Percentiles rank a stretch among this genome's conserved stretches.
These are phyloP conservation scores for Dusona sp. DNA, from an alignment of 2,888 invertebrate genomes.

Conservation along the genomic window DNA sequence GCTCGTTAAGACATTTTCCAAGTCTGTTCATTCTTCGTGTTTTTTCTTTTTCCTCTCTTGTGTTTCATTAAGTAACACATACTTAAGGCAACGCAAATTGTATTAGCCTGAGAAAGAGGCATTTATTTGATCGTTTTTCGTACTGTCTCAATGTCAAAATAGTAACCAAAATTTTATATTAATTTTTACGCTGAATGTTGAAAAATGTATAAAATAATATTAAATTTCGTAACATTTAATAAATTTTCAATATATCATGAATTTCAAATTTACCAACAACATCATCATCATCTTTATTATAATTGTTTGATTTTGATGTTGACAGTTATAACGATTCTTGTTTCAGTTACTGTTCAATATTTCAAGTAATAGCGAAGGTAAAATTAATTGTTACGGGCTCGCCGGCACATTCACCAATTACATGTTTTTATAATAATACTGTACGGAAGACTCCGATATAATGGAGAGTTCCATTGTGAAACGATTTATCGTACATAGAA, in stretches of 20 bases:
- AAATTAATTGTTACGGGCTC: slow-evolving; percentile 43
- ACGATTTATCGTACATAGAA: slow-evolving; percentile 67
- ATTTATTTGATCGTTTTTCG: not conserved
- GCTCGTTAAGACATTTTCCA: slow-evolving; percentile 48
- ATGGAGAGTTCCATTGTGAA: slow-evolving; percentile 67
- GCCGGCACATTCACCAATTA: slow-evolving; percentile 31
- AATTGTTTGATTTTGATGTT: not conserved
- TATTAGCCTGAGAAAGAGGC: too few relatives aligned
- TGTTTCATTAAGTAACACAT: not conserved
- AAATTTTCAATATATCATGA: not conserved
- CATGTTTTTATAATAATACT: slow-evolving; percentile 44
- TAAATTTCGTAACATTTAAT: not conserved
- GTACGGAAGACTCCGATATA: slow-evolving; percentile 40
- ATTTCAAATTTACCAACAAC: not conserved
- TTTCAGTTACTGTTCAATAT: slow-evolving; percentile 32
- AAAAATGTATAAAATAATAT: not conserved
- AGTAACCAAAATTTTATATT: not conserved
- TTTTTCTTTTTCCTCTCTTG: too few relatives aligned
- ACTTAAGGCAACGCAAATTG: not conserved
- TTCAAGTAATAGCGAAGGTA: slow-evolving; percentile 12
- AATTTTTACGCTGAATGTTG: not conserved
- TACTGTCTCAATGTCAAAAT: not conserved
- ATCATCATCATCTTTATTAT: not conserved
- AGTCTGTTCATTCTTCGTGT: not conserved
- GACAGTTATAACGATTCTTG: not conserved